Evolutionary conservation across 2,113 vertebrate genomes (phyloP), one percentile per base, ranked within the genome.

Genomic region (Sceloporus tristichus): DNA sequence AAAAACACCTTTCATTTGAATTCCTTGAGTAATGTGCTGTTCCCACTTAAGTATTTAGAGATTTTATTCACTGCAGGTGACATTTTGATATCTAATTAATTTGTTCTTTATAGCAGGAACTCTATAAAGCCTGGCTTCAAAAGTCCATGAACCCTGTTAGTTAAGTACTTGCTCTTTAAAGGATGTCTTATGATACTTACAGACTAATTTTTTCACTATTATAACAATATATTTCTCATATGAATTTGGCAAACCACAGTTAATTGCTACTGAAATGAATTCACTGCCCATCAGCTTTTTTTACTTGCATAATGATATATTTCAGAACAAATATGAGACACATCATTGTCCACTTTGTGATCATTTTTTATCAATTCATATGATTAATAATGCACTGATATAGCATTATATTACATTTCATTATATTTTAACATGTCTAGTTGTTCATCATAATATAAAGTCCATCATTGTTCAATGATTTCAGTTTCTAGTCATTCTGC

Each of bases 51-150:
- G 81, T 86, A 82, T 91, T 91, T 90, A 87, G 82, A 85, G 54
- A 85, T 88, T 88, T 94, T 93, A 91, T 92, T 92, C 85, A 91
- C 18, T 90, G 42, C 13, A 85, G 38, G 71, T 94, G 85, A 92
- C 86, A 92, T 94, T 95, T 94, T 95, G 90, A 90, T 92, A 90
- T 75, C 89, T 90, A 94, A 90, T 92, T 94, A 91, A 91, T 89
- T 93, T 92, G 87, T 93, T 93, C 84, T 93, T 89, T 91, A 85
- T 79, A 91, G 68, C 88, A 95, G 88, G 79, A 93, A 88, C 59
- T 92, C 90, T 59, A 90, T 89, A 91, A 94, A 94, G 14, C 0
- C 23, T 91, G 66, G 71, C 86, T 93, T 91, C 82, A 87, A 90
- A 94, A 90, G 90, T 91, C 59, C 42, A 66, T 71, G 85, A 94